Base-by-base conservation (phyloP, 2,797 vertebrate genomes). In the Fratercula arctica region DNA sequence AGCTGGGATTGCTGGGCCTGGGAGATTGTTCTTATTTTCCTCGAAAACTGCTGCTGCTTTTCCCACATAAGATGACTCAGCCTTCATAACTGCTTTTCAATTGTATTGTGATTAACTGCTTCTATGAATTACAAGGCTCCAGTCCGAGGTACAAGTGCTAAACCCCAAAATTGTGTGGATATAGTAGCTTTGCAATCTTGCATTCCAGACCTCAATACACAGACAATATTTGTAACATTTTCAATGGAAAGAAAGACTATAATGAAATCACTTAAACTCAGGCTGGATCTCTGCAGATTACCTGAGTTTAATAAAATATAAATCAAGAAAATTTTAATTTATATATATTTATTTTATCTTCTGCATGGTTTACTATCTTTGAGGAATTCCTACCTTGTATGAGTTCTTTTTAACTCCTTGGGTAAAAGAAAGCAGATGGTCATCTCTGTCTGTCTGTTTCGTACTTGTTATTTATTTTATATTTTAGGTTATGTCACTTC, bases 381-480 rank as follows among this genome's bases (percentile, higher is more conserved):
- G 53, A 85, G 20, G 35, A 78, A 80, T 66, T 95, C 57, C 77
- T 75, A 1, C 31, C 54, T 91, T 80, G 33, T 33, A n/a, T n/a
- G 35, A 89, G 10, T 60, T 19, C 18, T 85, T 90, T 85, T 17
- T 56, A 67, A 64, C 14, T 78, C 28, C 18, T 84, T 3, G 14
- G 16, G 43, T 91, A 87, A 88, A 82, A 82, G 24, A 86, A 80
- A 89, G 57, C 25, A 76, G 29, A 90, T 25, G 54, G 16, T 45
- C 19, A 67, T 45, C 6, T 72, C 29, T 79, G 24, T 24, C 39
- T 73, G 14, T 81, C 13, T 75, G 39, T 74, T 70, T 57, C 39
- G 88, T 48, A 76, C 51, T 84, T 90, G 85, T 69, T 95, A 37
- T 87, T 91, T 92, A 85, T 70, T 89, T 72, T 31, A 43, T 81